These are phyloP conservation scores for Aplidium turbinatum DNA, from an alignment of 23 tunicate genomes.

Conservation along the genomic window DNA sequence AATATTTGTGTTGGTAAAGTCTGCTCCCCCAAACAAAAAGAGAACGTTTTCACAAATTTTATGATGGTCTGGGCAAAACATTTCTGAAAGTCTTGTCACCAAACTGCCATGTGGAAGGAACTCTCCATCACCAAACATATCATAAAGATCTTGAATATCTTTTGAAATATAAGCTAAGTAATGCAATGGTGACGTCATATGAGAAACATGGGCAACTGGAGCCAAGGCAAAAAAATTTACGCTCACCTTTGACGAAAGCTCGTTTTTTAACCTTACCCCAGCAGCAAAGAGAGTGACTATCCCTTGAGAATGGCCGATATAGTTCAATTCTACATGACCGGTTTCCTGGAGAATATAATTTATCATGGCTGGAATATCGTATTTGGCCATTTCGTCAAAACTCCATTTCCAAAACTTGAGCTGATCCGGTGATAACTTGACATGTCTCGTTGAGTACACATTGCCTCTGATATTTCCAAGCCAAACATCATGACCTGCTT, in stretches of 20 bases:
- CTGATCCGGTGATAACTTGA: constrained; percentile 31
- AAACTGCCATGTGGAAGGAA: constrained; percentile 51
- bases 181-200: constrained; percentile 55
- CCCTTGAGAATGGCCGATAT: constrained; percentile 93
- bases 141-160: constrained; percentile 31
- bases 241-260: constrained; percentile 40
- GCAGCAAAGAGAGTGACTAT: constrained; percentile 45
- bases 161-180: constrained; percentile 36
- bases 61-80: constrained; percentile 41
- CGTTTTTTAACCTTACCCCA: constrained; percentile 34
- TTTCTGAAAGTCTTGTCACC: constrained; percentile 26
- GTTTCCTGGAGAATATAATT: constrained; percentile 50
- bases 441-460: constrained; percentile 68
- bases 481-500: constrained; percentile 94
- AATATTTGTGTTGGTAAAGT: constrained; percentile 47
- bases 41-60: constrained; percentile 51
- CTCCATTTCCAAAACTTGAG: constrained; percentile 81
- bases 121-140: constrained; percentile 64
- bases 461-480: constrained; percentile 92
- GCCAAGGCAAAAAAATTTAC: constrained; percentile 79
- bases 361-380: constrained; percentile 88
- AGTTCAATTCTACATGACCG: constrained; percentile 52
- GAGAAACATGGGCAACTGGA: constrained; percentile 60
- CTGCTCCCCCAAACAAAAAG: constrained; percentile 61
- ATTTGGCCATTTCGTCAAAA: constrained; percentile 93